phyloP scores from a whole-genome alignment of 2,888 invertebrate genomes.

The Xestoiulus laeticollis region DNA sequence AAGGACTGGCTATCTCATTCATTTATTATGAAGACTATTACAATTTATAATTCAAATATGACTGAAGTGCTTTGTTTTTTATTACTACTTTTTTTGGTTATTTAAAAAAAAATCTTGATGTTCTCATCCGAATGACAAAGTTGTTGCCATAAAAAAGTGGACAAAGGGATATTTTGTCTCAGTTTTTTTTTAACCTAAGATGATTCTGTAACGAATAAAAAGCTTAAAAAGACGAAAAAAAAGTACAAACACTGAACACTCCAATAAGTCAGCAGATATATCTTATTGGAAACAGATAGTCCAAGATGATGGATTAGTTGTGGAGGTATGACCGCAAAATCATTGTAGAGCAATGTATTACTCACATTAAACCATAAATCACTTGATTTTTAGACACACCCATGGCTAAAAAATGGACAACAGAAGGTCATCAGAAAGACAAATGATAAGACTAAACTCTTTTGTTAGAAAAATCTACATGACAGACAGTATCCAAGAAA shows the following conservation, averaged over 20 bases:
- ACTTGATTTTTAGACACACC: not conserved
- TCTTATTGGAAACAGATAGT: not conserved
- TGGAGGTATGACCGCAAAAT: constrained; percentile 12
- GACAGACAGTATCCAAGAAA: not conserved
- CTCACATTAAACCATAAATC: not conserved
- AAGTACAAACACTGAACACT: not conserved
- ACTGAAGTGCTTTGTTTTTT: no score
- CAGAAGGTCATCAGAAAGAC: not conserved
- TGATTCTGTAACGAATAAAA: not conserved
- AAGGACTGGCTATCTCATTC: no score
- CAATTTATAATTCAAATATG: no score
- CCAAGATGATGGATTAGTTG: constrained; percentile 12
- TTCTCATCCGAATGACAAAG: not conserved
- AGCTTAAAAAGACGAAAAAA: not conserved
- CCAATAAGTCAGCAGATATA: not conserved
- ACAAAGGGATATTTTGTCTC: not conserved
- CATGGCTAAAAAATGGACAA: not conserved
- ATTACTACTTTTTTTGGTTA: no score
- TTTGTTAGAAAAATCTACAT: not conserved
- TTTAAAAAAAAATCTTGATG: no score
- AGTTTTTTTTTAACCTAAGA: not conserved
- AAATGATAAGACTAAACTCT: constrained; percentile 12
- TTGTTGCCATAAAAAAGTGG: not conserved
- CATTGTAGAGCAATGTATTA: not conserved
- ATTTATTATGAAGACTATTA: no score